A percentile compares a stretch with the other conserved stretches of the same genome.
Evolutionary conservation across 2,113 vertebrate genomes (phyloP).

Genomic region (Tinamus guttatus): DNA sequence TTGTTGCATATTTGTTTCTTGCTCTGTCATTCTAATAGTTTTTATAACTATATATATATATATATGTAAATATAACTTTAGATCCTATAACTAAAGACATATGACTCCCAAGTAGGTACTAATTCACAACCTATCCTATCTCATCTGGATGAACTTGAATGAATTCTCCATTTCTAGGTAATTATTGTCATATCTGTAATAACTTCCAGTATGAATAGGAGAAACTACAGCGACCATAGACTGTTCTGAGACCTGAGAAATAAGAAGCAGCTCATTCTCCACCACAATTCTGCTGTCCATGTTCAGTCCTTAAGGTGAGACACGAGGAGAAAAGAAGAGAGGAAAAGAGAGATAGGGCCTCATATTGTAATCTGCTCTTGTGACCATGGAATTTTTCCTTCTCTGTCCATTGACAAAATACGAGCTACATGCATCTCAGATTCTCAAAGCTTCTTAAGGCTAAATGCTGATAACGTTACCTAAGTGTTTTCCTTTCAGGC

Average conservation of each 20-base stretch:
- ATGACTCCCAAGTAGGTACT: neutral
- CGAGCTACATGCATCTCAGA: neutral
- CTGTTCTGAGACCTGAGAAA: neutral
- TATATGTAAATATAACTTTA: neutral
- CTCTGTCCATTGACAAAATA: neutral
- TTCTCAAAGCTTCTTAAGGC: neutral
- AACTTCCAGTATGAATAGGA: neutral
- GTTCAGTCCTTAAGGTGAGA: neutral
- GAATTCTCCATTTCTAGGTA: neutral
- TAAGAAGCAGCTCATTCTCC: neutral
- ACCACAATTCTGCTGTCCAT: accelerated
- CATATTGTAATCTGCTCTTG: neutral
- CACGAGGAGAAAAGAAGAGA: neutral
- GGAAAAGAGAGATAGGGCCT: neutral
- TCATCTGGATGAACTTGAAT: neutral
- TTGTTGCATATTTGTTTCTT: neutral
- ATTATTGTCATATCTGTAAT: neutral
- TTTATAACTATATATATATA: accelerated
- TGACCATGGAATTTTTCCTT: neutral
- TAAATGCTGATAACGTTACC: neutral
- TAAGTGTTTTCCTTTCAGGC: neutral
- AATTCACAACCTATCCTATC: neutral
- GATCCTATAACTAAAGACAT: neutral
- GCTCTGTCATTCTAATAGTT: neutral
- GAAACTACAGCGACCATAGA: neutral